A percentile compares a stretch with the other conserved stretches of the same genome.
Conservation (phyloP, 1,140 invertebrate genomes). For the Drosophila repleta region DNA sequence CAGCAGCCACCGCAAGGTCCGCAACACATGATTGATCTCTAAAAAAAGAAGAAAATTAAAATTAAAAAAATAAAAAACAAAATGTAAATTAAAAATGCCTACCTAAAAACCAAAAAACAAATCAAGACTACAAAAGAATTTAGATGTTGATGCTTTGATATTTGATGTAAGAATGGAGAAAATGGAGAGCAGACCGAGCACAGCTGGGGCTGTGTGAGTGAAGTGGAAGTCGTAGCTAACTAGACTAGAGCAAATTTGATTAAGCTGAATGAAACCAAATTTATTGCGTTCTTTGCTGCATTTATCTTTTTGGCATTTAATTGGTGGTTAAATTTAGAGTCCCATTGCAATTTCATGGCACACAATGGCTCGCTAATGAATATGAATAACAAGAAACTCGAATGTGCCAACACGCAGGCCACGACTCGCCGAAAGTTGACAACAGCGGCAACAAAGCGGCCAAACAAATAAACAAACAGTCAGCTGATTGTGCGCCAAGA, state of each 20-base stretch:
- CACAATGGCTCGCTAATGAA: slow-evolving; percentile 76
- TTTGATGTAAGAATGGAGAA: slow-evolving; percentile 24
- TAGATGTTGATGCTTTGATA: slow-evolving; percentile 19
- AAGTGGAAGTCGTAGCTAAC: not conserved
- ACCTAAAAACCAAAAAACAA: slow-evolving; percentile 27
- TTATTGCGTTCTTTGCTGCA: slow-evolving; percentile 6
- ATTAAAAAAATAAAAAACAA: too few species aligned
- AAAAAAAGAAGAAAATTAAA: not conserved
- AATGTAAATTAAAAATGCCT: not conserved
- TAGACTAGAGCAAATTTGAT: not conserved
- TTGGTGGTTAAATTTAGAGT: slow-evolving; percentile 51
- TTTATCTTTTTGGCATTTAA: slow-evolving; percentile 30
- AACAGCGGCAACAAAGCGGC: slow-evolving; percentile 50
- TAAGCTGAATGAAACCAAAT: not conserved
- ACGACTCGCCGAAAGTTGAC: slow-evolving; percentile 42
- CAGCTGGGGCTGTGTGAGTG: too few species aligned
- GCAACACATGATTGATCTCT: slow-evolving; percentile 39
- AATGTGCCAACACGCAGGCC: slow-evolving; percentile 47
- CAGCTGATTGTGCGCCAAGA: slow-evolving; percentile 56
- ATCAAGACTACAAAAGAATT: slow-evolving; percentile 43
- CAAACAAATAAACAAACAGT: slow-evolving; percentile 65
- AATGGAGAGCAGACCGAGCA: not conserved
- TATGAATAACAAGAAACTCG: slow-evolving; percentile 68
- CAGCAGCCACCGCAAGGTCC: slow-evolving; percentile 42
- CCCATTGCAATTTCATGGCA: slow-evolving; percentile 55